Evolutionary conservation across 2,797 vertebrate species (phyloP), one percentile per base, ranked within the genome.

Genomic region (Garrulus glandarius): DNA sequence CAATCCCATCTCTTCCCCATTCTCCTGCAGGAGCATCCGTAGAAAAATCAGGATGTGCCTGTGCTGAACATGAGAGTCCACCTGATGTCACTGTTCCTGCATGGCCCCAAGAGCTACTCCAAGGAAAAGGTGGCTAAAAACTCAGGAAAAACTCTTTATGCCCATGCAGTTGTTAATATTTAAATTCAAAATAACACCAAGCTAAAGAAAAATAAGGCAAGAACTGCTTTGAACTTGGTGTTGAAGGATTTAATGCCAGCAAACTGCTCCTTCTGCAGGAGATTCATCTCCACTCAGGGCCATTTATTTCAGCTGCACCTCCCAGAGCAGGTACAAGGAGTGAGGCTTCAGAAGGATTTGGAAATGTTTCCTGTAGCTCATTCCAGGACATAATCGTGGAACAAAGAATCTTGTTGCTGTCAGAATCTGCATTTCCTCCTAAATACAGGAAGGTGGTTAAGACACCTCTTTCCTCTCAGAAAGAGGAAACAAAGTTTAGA

Each of bases 71-170:
- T 1, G 12, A 26, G 17, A 21, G 12, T 16, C 96, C 96, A 83
- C 84, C 68, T 85, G 95, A 53, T 91, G 95, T 96, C 96, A 87
- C 91, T 95, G 0, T 96, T 95, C 68, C 84, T 56, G 83, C 34
- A 3, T 1, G 16, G 79, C 39, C 49, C 77, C 32, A 12, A 2
- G 29, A 34, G 11, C 44, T 47, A 24, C n/a, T 37, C 15, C 8
- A 1, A 46, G 56, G 20, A 27, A 46, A 43, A 60, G 11, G 8
- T 11, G 41, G 32, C 68, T 23, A 0, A 55, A 43, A 87, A 49
- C 24, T 47, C n/a, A 1, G 53, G 15, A 15, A 47, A 65, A 64
- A 21, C 24, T 56, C 22, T 9, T 29, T 0, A 1, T 71, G 52
- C 37, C 1, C 1, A 0, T 3, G 32, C 21, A 53, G 24, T 27